phyloP scores from a whole-genome alignment of 2,113 vertebrate species.

The Dasyornis broadbenti region DNA sequence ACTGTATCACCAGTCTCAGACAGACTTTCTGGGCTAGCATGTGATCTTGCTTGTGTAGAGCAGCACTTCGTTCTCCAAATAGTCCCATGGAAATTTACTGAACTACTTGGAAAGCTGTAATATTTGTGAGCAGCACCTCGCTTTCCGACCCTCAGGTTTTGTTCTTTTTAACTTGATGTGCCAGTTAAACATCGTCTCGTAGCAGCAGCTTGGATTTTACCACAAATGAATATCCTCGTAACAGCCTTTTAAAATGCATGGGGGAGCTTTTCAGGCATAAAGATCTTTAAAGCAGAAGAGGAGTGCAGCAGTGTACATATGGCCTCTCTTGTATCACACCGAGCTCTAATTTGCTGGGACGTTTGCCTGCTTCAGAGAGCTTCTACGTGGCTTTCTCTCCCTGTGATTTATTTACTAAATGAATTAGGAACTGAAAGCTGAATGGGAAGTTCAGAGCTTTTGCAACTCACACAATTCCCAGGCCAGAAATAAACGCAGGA shows the following conservation, averaged over 20 bases:
- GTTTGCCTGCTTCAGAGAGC: neutral
- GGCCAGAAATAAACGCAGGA: neutral
- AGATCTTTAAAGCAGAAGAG: slow-evolving; percentile 14
- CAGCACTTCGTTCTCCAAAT: neutral
- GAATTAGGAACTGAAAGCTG: neutral
- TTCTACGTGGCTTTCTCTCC: neutral
- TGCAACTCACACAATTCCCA: neutral
- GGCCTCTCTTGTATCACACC: neutral
- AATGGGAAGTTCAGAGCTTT: neutral
- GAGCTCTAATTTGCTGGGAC: neutral
- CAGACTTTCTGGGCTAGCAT: neutral
- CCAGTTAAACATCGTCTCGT: neutral
- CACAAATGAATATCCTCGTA: slow-evolving; percentile 4
- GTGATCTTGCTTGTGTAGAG: neutral
- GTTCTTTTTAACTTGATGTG: slow-evolving; percentile 9
- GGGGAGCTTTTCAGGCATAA: slow-evolving; percentile 5
- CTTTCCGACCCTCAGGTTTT: neutral
- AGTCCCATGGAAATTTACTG: neutral
- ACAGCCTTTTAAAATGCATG: slow-evolving; percentile 23
- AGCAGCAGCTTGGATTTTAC: slow-evolving; percentile 30
- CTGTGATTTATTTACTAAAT: neutral
- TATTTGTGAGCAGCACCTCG: neutral
- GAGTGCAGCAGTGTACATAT: neutral
- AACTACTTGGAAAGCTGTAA: neutral
- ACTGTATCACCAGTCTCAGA: neutral